A percentile compares a stretch with the other conserved stretches of the same genome.
Conservation (phyloP, 1,140 invertebrate species). For the Reticulitermes speratus region DNA sequence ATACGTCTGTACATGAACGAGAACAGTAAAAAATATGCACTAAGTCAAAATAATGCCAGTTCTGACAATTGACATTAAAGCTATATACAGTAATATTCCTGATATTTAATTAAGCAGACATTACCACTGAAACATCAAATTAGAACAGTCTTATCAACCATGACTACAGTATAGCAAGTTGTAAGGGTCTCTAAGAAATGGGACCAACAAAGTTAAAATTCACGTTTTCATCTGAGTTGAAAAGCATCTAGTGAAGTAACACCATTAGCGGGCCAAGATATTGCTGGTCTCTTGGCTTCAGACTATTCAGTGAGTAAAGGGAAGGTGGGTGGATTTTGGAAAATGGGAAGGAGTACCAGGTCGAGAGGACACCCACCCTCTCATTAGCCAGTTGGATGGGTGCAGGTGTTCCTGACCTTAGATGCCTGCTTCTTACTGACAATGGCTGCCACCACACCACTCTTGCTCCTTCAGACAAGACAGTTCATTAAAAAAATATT, state of each 20-base stretch:
- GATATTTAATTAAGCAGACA: too few relatives aligned
- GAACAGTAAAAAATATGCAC: too few relatives aligned
- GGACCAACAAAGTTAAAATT: background rate
- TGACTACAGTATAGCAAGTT: background rate
- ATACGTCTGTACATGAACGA: too few relatives aligned
- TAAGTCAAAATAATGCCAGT: background rate
- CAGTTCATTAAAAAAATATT: constrained; percentile 16
- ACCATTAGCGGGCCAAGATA: background rate
- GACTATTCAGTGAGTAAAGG: background rate
- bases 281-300: background rate
- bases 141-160: background rate
- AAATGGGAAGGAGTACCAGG: background rate
- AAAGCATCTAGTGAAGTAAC: background rate
- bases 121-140: background rate
- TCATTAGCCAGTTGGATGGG: constrained; percentile 17
- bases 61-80: too few relatives aligned
- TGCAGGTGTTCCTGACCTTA: background rate
- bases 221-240: background rate
- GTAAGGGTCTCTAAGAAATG: background rate
- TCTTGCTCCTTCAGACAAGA: background rate
- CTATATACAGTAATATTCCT: too few relatives aligned
- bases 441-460: background rate
- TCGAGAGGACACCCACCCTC: background rate
- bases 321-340: background rate
- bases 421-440: background rate